Evolutionary conservation across 2,888 invertebrate genomes (phyloP).

Genomic region (Gymnosoma rotundatum): DNA sequence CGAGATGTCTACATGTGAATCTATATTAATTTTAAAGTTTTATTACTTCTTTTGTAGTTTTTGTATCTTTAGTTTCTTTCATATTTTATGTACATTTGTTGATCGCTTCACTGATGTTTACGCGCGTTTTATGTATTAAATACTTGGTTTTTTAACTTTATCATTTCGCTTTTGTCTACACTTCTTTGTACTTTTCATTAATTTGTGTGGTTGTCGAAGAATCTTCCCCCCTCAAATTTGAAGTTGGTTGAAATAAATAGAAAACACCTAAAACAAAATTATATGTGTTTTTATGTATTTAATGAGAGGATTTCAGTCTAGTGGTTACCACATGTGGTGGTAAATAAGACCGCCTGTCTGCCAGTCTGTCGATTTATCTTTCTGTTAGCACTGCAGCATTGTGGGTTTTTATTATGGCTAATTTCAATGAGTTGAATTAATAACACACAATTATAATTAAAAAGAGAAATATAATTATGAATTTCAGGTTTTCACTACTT

Average conservation of each 20-base stretch:
- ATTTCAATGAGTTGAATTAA: constrained; percentile 63
- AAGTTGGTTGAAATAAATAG: constrained; percentile 17
- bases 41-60: constrained; percentile 34
- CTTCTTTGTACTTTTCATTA: constrained; percentile 27
- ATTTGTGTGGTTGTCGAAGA: constrained; percentile 28
- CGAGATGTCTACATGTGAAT: constrained; percentile 30
- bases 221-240: constrained; percentile 35
- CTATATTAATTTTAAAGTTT: constrained; percentile 41
- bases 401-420: constrained; percentile 44
- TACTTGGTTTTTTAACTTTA: constrained; percentile 28
- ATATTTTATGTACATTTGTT: constrained; percentile 21
- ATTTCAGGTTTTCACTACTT: constrained; percentile 5
- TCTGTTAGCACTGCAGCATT: constrained; percentile 34
- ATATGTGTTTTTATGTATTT: constrained; percentile 21
- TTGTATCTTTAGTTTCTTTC: constrained; percentile 3
- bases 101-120: constrained; percentile 63
- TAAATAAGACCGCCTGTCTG: constrained; percentile 39
- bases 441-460: constrained; percentile 13
- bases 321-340: constrained; percentile 65
- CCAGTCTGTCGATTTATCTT: constrained; percentile 28
- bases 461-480: constrained; percentile 33
- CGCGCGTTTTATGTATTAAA: constrained; percentile 57
- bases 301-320: constrained; percentile 57
- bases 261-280: constrained; percentile 9
- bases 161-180: constrained; percentile 43